Base-by-base conservation (phyloP, 2,113 vertebrate species). In the Mola mola region DNA sequence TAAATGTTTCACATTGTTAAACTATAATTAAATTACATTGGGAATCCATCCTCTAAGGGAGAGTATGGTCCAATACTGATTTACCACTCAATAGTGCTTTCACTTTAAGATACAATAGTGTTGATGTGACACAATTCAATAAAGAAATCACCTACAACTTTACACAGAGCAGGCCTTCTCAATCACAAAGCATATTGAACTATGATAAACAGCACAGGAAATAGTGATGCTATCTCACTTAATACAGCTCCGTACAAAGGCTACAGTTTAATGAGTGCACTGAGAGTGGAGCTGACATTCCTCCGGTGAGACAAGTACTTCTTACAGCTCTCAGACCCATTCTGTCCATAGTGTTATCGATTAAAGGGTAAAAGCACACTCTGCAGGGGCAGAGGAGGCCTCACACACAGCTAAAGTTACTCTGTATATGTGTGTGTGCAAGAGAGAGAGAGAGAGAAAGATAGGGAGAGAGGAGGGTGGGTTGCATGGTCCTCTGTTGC, bases 341-440 rank as follows among this genome's bases (percentile, higher is more conserved):
- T 90, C 84, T 84, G 56, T 57, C 75, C 87, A 82, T 81, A 84
- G 76, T 85, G 82, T 48, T 90, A 92, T 92, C 70, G 89, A 92
- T 91, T 84, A 84, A 79, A 82, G 77, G 84, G 84, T 87, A 88
- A 89, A 86, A 87, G 85, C 76, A 81, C 85, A 83, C 77, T 84
- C 77, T 75, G 73, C 60, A 29, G 76, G 74, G 85, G 75, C 66
- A 64, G 58, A 68, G 67, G 51, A 84, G 72, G 75, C 81, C 78
- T 81, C 73, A 60, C 72, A 85, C 40, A 52, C 34, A 75, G 86
- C 85, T 89, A 82, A 87, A 85, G 87, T 91, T 91, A 87, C 89
- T 81, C 16, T 57, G 15, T 55, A 36, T 66, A 8, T 37, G 43
- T 72, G 25, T 57, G 52, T 61, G 64, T 70, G 70, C 53, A 61